Evolutionary conservation across 2,888 invertebrate species (phyloP).

Genomic region (Napeogenes inachia): DNA sequence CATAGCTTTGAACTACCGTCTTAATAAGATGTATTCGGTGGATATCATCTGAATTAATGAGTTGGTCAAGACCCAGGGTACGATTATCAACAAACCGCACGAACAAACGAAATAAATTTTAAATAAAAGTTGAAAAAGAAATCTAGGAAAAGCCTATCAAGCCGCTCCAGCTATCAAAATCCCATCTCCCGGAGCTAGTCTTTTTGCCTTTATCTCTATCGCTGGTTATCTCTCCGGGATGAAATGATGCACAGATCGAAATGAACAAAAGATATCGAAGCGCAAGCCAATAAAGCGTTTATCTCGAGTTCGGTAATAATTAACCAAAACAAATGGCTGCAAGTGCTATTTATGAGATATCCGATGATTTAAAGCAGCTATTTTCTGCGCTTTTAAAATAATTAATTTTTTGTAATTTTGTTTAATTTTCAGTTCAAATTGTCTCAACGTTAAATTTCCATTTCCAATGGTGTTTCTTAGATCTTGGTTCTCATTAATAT

Average conservation of each 20-base stretch:
- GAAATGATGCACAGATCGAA: neutral
- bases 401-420: no score
- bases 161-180: neutral
- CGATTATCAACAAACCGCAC: neutral
- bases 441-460: no score
- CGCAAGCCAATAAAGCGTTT: conserved; percentile 1
- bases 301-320: conserved; percentile 2
- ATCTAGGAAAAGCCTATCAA: neutral
- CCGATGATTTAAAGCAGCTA: neutral
- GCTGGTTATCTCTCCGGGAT: neutral
- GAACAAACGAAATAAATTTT: no score
- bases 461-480: no score
- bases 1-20: no score
- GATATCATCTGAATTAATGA: no score
- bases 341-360: conserved; percentile 1
- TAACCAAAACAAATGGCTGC: conserved; percentile 6
- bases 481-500: no score
- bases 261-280: conserved; percentile 6
- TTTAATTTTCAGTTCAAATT: no score
- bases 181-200: neutral
- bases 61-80: no score
- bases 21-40: no score
- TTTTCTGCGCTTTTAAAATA: neutral
- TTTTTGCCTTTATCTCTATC: neutral
- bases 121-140: neutral